Conservation (phyloP, 2,888 invertebrate genomes). For the Synergus itoensis region DNA sequence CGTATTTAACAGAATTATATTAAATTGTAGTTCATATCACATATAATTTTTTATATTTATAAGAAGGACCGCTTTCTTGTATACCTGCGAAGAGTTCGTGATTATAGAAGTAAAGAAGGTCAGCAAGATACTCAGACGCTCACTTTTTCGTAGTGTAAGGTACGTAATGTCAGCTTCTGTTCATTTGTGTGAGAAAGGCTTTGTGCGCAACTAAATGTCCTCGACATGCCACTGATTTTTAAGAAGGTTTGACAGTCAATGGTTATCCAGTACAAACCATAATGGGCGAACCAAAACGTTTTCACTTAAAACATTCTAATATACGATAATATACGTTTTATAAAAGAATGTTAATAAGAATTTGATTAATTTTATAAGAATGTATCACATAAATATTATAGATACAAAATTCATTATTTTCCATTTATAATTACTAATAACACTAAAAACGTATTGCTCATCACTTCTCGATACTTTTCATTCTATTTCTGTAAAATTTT, state of each 20-base stretch:
- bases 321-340: background rate
- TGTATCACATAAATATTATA: background rate
- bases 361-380: background rate
- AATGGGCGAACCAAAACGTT: background rate
- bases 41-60: background rate
- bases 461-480: background rate
- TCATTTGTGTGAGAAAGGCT: background rate
- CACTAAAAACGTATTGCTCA: background rate
- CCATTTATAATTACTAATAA: background rate
- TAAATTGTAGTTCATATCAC: too few species aligned
- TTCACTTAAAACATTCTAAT: background rate
- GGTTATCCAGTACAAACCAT: background rate
- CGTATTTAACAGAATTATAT: background rate
- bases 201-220: constrained; percentile 15
- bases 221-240: constrained; percentile 23
- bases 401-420: background rate
- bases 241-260: constrained; percentile 12
- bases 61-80: background rate
- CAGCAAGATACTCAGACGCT: background rate
- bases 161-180: constrained; percentile 1
- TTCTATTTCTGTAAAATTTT: background rate
- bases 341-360: background rate
- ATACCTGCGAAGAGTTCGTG: background rate
- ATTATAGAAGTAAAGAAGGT: background rate
- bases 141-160: background rate